Percentiles rank a stretch among this genome's conserved stretches.
Evolutionary conservation across 2,113 vertebrate species (phyloP).

Genomic region (Tringa solitaria): DNA sequence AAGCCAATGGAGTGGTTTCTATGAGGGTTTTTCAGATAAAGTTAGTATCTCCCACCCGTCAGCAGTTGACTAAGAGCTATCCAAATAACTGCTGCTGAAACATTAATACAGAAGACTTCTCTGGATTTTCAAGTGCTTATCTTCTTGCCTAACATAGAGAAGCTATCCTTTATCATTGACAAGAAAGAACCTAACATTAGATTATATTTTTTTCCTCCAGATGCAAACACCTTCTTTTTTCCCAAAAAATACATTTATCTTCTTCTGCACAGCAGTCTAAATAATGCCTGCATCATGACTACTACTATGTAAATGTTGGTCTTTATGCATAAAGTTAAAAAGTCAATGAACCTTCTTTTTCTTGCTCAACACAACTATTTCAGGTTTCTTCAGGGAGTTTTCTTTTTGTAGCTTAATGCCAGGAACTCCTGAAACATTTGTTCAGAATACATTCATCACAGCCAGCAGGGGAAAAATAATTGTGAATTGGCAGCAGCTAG

Average conservation of each 20-base stretch:
- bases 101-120: background rate
- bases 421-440: conserved; percentile 15
- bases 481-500: background rate
- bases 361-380: background rate
- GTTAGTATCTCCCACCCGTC: background rate
- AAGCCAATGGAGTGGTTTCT: background rate
- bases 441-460: background rate
- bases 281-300: background rate
- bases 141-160: background rate
- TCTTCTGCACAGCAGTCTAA: background rate
- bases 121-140: background rate
- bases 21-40: background rate
- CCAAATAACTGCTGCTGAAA: background rate
- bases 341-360: background rate
- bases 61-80: background rate
- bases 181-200: background rate
- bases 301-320: background rate
- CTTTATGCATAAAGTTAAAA: background rate
- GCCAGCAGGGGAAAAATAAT: background rate
- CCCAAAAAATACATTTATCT: background rate
- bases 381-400: background rate
- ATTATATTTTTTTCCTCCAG: background rate
- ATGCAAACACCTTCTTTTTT: background rate
- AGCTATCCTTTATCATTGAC: background rate
- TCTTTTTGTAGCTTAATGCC: background rate